phyloP scores from a whole-genome alignment of 2,888 invertebrate species.

The Fragum sueziense region DNA sequence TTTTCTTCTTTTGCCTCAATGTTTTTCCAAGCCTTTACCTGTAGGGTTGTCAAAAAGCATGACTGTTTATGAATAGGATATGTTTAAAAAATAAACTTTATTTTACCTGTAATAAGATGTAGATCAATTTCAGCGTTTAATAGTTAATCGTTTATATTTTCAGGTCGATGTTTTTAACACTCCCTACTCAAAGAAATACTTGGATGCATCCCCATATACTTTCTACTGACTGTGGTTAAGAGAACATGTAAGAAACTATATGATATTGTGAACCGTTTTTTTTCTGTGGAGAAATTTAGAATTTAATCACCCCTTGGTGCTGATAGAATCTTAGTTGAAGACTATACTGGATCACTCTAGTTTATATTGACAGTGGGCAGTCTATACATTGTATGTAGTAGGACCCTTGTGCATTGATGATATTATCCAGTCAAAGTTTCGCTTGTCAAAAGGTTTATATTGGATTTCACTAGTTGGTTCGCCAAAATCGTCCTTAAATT shows the following conservation, averaged over 20 bases:
- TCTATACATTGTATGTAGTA: not conserved
- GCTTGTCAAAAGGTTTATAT: not conserved
- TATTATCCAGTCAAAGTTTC: not conserved
- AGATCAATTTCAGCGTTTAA: too few species aligned
- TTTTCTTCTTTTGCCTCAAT: too few species aligned
- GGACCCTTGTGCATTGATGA: not conserved
- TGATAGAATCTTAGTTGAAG: not conserved
- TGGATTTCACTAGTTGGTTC: slow-evolving; percentile 24
- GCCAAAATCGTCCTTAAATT: slow-evolving; percentile 23
- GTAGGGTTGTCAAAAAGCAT: too few species aligned
- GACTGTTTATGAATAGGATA: too few species aligned
- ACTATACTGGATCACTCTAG: slow-evolving; percentile 23
- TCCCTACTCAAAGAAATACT: slow-evolving; percentile 28
- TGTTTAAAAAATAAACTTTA: too few species aligned
- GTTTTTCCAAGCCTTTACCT: too few species aligned
- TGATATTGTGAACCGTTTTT: slow-evolving; percentile 12
- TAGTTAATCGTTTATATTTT: not conserved
- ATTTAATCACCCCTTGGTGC: slow-evolving; percentile 22
- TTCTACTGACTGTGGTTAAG: slow-evolving; percentile 20
- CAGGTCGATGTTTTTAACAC: slow-evolving; percentile 7
- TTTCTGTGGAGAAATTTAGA: slow-evolving; percentile 30
- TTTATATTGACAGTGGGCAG: slow-evolving; percentile 18
- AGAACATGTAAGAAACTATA: slow-evolving; percentile 32
- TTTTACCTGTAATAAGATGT: too few species aligned
- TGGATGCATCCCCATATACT: slow-evolving; percentile 6